A percentile compares a stretch with the other conserved stretches of the same genome.
These are phyloP conservation scores for Boulengeromyrus knoepffleri DNA, from an alignment of 2,113 vertebrate genomes.

Conservation along the genomic window DNA sequence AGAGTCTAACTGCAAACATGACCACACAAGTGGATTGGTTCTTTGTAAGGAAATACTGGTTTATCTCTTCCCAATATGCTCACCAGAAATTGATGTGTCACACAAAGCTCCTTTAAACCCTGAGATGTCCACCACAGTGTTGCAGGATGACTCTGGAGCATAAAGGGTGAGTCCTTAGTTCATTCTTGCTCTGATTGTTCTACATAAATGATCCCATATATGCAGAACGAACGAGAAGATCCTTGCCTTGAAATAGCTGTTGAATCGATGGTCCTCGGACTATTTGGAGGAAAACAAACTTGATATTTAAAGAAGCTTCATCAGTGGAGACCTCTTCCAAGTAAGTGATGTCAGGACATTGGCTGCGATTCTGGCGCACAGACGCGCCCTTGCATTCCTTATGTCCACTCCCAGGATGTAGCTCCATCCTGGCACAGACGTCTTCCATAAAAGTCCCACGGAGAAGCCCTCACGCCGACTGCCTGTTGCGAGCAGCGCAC, in stretches of 20 bases:
- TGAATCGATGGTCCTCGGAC: neutral
- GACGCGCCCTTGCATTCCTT: neutral
- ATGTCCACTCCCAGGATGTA: neutral
- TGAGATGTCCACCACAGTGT: neutral
- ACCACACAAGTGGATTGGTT: neutral
- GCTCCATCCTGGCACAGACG: neutral
- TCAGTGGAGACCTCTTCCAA: neutral
- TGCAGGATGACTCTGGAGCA: neutral
- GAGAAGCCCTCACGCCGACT: neutral
- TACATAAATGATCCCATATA: neutral
- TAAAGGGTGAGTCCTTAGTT: neutral
- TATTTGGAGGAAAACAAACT: neutral
- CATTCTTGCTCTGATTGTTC: neutral
- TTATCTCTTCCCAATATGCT: neutral
- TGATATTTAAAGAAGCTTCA: neutral
- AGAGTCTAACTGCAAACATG: neutral
- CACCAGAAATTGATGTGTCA: neutral
- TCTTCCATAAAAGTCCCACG: neutral
- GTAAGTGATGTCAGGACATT: neutral
- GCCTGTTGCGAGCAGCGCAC: neutral
- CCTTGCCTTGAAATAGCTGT: neutral
- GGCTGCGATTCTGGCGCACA: neutral
- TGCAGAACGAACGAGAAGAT: neutral
- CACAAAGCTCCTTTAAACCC: neutral
- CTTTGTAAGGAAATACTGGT: neutral